phyloP scores from a whole-genome alignment of 2,888 invertebrate species.

The Pherbina coryleti region DNA sequence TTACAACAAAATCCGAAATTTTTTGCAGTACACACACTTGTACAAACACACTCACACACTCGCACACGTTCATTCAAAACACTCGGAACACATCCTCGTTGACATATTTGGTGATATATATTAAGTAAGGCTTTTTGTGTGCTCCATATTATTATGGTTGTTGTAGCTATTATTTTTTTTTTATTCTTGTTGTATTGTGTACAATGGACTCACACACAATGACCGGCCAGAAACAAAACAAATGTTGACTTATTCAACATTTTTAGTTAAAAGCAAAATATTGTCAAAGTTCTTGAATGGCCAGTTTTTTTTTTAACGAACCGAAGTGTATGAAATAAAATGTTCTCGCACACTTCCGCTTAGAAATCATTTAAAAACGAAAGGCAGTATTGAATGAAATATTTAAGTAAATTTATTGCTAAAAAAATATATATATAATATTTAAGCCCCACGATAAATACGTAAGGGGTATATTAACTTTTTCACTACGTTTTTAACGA shows the following conservation, averaged over 20 bases:
- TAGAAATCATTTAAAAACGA: too few relatives aligned
- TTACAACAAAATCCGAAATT: conserved; percentile 62
- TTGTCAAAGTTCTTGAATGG: conserved; percentile 53
- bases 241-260: conserved; percentile 27
- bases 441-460: too few relatives aligned
- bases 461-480: too few relatives aligned
- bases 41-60: conserved; percentile 14
- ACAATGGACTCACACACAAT: conserved; percentile 38
- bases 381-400: too few relatives aligned
- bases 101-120: conserved; percentile 50
- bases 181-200: too few relatives aligned
- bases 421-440: too few relatives aligned
- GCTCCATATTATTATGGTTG: conserved; percentile 16
- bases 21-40: conserved; percentile 57
- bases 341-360: too few relatives aligned
- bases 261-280: conserved; percentile 63
- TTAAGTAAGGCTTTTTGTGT: conserved; percentile 8
- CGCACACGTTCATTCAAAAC: too few relatives aligned
- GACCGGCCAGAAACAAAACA: background rate
- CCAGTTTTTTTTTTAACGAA: background rate
- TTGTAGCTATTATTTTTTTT: conserved; percentile 34
- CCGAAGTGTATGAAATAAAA: too few relatives aligned
- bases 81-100: conserved; percentile 49
- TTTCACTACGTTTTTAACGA: too few relatives aligned
- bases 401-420: too few relatives aligned